phyloP scores from a whole-genome alignment of 1,140 invertebrate genomes.

The Drosophila cardini region DNA sequence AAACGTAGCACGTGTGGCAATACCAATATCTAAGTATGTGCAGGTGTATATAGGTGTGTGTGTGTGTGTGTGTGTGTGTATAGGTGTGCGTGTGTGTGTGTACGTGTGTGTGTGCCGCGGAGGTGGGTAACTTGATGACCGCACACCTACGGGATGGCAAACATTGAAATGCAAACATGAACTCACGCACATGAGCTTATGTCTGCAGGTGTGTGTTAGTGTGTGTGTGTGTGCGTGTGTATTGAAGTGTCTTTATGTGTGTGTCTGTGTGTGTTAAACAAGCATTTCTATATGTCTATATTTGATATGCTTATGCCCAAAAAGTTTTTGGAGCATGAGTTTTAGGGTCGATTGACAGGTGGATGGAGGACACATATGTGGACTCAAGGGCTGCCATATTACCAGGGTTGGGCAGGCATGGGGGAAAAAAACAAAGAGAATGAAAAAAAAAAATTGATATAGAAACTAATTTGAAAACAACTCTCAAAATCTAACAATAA shows the following conservation, averaged over 20 bases:
- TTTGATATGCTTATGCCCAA: slow-evolving; percentile 33
- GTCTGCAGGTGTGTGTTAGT: not conserved
- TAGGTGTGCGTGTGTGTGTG: not conserved
- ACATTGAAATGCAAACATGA: slow-evolving; percentile 59
- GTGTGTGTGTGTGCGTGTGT: slow-evolving; percentile 12
- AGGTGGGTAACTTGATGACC: slow-evolving; percentile 51
- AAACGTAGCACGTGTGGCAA: not conserved
- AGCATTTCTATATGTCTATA: slow-evolving; percentile 35
- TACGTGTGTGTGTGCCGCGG: slow-evolving; percentile 11
- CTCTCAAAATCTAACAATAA: slow-evolving; percentile 59
- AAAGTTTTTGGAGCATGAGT: slow-evolving; percentile 7
- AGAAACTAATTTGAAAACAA: slow-evolving; percentile 53
- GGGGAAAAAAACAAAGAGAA: too few relatives aligned
- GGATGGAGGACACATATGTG: not conserved
- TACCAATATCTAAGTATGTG: not conserved
- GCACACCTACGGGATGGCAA: slow-evolving; percentile 53
- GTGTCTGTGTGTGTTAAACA: slow-evolving; percentile 24
- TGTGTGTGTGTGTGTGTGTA: slow-evolving; percentile 9
- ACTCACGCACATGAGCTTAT: slow-evolving; percentile 45
- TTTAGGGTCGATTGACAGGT: slow-evolving; percentile 16
- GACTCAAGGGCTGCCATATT: too few relatives aligned
- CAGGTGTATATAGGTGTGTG: not conserved
- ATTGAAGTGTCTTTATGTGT: slow-evolving; percentile 3
- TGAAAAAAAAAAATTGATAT: too few relatives aligned
- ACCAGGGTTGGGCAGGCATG: not conserved